Conservation (phyloP, 2,797 vertebrate species). For the Lacerta viridis region DNA sequence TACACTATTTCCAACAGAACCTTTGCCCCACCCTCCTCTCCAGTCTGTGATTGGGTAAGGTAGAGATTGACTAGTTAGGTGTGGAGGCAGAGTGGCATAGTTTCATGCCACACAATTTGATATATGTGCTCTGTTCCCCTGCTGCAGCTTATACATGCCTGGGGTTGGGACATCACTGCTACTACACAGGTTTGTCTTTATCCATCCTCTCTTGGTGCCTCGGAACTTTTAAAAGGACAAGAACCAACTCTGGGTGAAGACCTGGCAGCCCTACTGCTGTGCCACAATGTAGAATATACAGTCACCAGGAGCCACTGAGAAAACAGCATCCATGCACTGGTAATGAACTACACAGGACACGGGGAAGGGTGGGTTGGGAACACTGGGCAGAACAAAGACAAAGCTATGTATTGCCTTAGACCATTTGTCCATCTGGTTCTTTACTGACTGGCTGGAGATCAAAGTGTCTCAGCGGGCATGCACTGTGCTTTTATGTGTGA, state of each 20-base stretch:
- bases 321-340: background rate
- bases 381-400: background rate
- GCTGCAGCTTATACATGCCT: background rate
- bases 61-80: background rate
- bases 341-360: background rate
- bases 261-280: background rate
- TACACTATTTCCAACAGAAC: background rate
- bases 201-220: background rate
- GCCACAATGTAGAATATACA: background rate
- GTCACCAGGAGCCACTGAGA: background rate
- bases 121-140: background rate
- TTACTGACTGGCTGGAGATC: background rate
- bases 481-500: background rate
- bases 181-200: background rate
- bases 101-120: constrained; percentile 2
- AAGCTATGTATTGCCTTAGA: background rate
- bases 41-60: background rate
- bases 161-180: background rate
- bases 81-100: background rate
- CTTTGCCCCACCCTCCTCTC: background rate
- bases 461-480: background rate
- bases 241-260: background rate
- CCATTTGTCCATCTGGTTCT: background rate
- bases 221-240: background rate
- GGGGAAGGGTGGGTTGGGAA: background rate